These are phyloP conservation scores for Hoplostethus atlanticus DNA, from an alignment of 2,797 vertebrate genomes.

Conservation along the genomic window DNA sequence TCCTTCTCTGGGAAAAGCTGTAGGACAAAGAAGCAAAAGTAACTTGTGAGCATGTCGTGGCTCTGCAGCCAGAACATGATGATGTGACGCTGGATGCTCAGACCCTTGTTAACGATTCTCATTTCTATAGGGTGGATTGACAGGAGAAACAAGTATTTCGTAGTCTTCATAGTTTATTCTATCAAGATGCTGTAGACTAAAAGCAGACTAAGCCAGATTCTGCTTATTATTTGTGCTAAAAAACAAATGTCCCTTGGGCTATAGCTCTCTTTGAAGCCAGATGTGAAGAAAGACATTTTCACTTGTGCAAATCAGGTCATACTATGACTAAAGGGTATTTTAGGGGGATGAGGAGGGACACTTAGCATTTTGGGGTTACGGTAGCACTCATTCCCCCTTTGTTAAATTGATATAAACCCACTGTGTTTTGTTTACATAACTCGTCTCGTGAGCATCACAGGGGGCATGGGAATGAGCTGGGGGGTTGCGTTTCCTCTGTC, in stretches of 20 bases:
- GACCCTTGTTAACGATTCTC: no score
- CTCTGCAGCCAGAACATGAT: no score
- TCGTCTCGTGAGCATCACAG: background rate
- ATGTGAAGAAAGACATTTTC: slow-evolving; percentile 35
- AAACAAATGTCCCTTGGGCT: slow-evolving; percentile 17
- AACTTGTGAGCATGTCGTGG: no score
- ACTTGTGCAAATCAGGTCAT: slow-evolving; percentile 56
- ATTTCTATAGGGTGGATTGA: no score
- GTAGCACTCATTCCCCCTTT: background rate
- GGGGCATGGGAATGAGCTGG: background rate
- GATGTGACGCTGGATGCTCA: no score
- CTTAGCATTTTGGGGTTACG: background rate
- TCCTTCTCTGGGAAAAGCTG: no score
- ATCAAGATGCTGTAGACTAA: slow-evolving; percentile 32
- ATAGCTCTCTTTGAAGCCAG: slow-evolving; percentile 41
- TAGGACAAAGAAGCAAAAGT: no score
- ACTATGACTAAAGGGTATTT: slow-evolving; percentile 30
- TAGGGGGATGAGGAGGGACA: slow-evolving; percentile 18
- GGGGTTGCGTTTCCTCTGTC: slow-evolving; percentile 29
- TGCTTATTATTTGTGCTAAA: slow-evolving; percentile 20
- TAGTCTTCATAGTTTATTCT: background rate
- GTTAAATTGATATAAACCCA: slow-evolving; percentile 14
- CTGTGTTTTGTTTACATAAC: slow-evolving; percentile 2
- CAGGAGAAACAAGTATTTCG: no score
- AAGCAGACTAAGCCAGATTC: slow-evolving; percentile 25